A percentile compares a stretch with the other conserved stretches of the same genome.
Evolutionary conservation across 1,140 invertebrate species (phyloP).

Genomic region (Eriosoma lanigerum): DNA sequence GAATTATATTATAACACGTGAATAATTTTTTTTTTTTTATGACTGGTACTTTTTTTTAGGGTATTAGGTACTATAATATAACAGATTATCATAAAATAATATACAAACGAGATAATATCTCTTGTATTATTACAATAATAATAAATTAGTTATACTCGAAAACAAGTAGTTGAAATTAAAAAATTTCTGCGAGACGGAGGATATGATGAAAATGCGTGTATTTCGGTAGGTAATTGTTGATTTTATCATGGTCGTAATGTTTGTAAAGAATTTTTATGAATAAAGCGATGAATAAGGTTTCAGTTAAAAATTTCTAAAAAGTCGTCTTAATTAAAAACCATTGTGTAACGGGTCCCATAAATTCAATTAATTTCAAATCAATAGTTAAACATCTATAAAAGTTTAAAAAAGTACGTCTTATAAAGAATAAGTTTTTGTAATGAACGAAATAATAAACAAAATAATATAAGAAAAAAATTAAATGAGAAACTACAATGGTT

Average conservation of each 20-base stretch:
- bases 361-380: neutral
- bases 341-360: neutral
- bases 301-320: neutral
- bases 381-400: neutral
- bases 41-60: too few relatives aligned
- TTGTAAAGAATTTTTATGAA: neutral
- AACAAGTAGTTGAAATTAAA: too few relatives aligned
- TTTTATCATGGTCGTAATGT: neutral
- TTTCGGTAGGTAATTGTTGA: neutral
- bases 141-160: too few relatives aligned
- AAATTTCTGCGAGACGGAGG: neutral
- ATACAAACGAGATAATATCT: too few relatives aligned
- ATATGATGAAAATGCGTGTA: neutral
- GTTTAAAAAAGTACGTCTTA: neutral
- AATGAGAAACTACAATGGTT: too few relatives aligned
- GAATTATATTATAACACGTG: too few relatives aligned
- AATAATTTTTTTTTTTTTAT: too few relatives aligned
- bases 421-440: neutral
- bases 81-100: too few relatives aligned
- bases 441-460: neutral
- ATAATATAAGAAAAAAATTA: too few relatives aligned
- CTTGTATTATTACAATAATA: too few relatives aligned
- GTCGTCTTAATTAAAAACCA: neutral
- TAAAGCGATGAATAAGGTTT: neutral
- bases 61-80: too few relatives aligned